Evolutionary conservation across 2,888 invertebrate genomes (phyloP), one percentile per base, ranked within the genome.

Genomic region (Hirtodrosophila trivittata): DNA sequence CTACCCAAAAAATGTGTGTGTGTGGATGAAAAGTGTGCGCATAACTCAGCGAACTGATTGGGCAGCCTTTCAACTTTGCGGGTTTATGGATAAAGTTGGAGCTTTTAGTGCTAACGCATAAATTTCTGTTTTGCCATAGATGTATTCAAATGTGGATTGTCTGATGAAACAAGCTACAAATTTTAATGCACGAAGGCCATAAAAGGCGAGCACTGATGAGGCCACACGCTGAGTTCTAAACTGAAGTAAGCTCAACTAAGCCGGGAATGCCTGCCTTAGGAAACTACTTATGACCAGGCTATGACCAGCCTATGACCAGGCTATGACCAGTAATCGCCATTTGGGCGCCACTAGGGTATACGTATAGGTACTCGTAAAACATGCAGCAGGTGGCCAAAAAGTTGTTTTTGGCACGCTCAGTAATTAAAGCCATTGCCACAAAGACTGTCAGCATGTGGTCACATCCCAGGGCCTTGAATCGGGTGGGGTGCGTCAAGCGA

Each of bases 361-460:
- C 14, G 6, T 35, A 35, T 37, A 39, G 9, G 12, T 25, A 39
- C 51, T 55, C 67, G 47, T 74, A 84, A 74, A 65, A 39, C 54
- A 63, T 82, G 66, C 86, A 85, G 78, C 85, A 85, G 78, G 82
- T 85, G 82, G 85, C 59, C 57, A 59, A 58, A 71, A 64, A 45
- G 50, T 51, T 54, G 57, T 50, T 58, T 26, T 45, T 42, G 66
- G 49, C 41, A 52, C 70, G 52, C 39, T 66, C 51, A 63, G 78
- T 82, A 82, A 80, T 85, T 80, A 80, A 80, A 80, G 56, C 64
- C 71, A 59, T 26, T 67, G 71, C 82, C 67, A 66, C 82, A 74
- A 77, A 77, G 62, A 41, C 65, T 64, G 45, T 50, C 78, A 85
- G 78, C 78, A 49, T 77, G 78, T 52, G 75, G 78, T 77, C 62